Conservation (phyloP, 1,140 invertebrate genomes). For the Sycobia sp. region DNA sequence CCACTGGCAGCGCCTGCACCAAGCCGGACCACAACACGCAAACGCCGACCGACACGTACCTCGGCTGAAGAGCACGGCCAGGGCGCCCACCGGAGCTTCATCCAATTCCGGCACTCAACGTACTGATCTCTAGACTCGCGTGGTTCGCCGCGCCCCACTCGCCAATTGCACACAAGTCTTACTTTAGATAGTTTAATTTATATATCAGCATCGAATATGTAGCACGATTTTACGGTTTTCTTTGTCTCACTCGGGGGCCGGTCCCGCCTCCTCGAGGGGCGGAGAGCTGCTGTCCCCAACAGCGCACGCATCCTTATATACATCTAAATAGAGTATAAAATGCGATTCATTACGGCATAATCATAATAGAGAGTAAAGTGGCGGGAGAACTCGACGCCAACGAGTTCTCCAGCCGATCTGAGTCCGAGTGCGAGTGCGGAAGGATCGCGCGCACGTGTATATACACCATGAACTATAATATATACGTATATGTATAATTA, state of each 20-base stretch:
- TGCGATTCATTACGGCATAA: slow-evolving; percentile 10
- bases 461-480: slow-evolving; percentile 9
- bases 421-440: not conserved
- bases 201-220: slow-evolving; percentile 43
- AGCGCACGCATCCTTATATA: slow-evolving; percentile 4
- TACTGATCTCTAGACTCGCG: slow-evolving; percentile 29
- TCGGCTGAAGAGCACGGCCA: slow-evolving; percentile 50
- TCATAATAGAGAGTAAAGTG: slow-evolving; percentile 11
- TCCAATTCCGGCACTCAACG: not conserved
- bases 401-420: too few species aligned
- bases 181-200: slow-evolving; percentile 60
- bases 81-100: not conserved
- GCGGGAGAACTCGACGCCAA: too few species aligned
- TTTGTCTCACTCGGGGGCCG: slow-evolving; percentile 11
- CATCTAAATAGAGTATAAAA: too few species aligned
- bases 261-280: not conserved
- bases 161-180: slow-evolving; percentile 24
- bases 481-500: slow-evolving; percentile 7
- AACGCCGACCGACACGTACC: slow-evolving; percentile 62
- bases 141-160: not conserved
- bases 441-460: not conserved
- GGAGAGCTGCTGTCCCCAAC: too few species aligned
- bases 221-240: slow-evolving; percentile 48
- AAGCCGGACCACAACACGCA: slow-evolving; percentile 64
- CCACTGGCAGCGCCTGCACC: slow-evolving; percentile 73